These are phyloP conservation scores for Brachycybe producta DNA, from an alignment of 2,888 invertebrate species.

Conservation along the genomic window DNA sequence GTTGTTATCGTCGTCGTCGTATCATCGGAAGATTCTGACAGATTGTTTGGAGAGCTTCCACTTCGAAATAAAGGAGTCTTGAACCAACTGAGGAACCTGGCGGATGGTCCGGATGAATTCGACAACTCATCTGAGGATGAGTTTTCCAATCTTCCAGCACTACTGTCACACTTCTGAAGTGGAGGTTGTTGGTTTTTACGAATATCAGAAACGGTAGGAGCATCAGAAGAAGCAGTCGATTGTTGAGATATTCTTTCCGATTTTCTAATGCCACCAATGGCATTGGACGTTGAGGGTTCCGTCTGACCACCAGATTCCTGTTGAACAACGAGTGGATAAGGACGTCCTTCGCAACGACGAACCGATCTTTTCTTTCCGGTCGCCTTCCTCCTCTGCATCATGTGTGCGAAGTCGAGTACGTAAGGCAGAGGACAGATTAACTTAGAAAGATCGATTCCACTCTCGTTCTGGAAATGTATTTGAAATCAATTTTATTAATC, in stretches of 20 bases:
- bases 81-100: no score
- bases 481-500: background rate
- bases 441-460: background rate
- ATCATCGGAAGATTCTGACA: no score
- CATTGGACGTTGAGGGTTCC: background rate
- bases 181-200: background rate
- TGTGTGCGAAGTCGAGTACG: background rate
- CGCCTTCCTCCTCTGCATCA: background rate
- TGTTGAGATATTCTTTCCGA: no score
- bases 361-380: background rate
- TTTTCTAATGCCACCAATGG: no score
- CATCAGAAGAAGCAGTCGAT: background rate
- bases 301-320: background rate
- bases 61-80: no score
- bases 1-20: no score
- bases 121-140: no score
- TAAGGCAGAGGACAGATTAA: background rate
- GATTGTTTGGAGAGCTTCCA: no score
- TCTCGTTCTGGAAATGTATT: background rate
- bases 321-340: constrained; percentile 2
- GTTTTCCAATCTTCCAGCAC: no score
- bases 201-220: background rate
- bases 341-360: background rate
- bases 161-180: no score
- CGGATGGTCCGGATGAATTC: no score